A percentile compares a stretch with the other conserved stretches of the same genome.
These are phyloP conservation scores for Lasioglossum zephyrum DNA, from an alignment of 2,888 invertebrate species.

Conservation along the genomic window DNA sequence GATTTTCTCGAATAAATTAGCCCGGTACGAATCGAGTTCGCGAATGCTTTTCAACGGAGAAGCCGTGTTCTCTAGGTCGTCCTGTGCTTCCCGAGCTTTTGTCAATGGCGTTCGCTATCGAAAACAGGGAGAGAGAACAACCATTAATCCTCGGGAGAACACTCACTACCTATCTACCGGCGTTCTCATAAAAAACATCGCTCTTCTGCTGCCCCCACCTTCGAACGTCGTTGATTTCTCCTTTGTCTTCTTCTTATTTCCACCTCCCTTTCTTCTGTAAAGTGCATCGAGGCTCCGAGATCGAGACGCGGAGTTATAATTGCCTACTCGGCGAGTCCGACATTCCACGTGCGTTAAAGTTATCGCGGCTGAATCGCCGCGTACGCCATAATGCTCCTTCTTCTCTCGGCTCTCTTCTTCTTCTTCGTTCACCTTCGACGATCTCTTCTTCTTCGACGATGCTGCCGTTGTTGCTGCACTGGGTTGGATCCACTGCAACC, in stretches of 20 bases:
- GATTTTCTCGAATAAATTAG: not conserved
- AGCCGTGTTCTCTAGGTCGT: not conserved
- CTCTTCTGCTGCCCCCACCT: constrained; percentile 28
- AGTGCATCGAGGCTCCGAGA: constrained; percentile 62
- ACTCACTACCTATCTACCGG: constrained; percentile 56
- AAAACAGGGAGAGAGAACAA: constrained; percentile 45
- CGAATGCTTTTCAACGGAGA: constrained; percentile 9
- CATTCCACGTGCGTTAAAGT: constrained; percentile 77
- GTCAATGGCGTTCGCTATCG: constrained; percentile 44
- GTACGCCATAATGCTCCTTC: constrained; percentile 68
- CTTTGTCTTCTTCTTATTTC: constrained; percentile 41
- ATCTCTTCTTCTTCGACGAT: constrained; percentile 12
- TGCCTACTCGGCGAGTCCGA: constrained; percentile 73
- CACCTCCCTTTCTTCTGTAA: constrained; percentile 51
- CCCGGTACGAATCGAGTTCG: not conserved
- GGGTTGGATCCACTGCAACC: constrained; percentile 37
- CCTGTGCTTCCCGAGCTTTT: constrained; percentile 16
- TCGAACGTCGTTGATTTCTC: constrained; percentile 32
- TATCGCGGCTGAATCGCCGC: constrained; percentile 75
- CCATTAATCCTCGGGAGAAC: constrained; percentile 62
- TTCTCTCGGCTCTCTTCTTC: constrained; percentile 36
- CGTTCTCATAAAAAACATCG: constrained; percentile 58
- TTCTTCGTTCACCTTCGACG: constrained; percentile 24
- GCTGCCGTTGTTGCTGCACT: not conserved
- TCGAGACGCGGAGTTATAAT: constrained; percentile 75